A percentile compares a stretch with the other conserved stretches of the same genome.
Evolutionary conservation across 2,888 invertebrate genomes (phyloP).

Genomic region (Nemapogon koenigi): DNA sequence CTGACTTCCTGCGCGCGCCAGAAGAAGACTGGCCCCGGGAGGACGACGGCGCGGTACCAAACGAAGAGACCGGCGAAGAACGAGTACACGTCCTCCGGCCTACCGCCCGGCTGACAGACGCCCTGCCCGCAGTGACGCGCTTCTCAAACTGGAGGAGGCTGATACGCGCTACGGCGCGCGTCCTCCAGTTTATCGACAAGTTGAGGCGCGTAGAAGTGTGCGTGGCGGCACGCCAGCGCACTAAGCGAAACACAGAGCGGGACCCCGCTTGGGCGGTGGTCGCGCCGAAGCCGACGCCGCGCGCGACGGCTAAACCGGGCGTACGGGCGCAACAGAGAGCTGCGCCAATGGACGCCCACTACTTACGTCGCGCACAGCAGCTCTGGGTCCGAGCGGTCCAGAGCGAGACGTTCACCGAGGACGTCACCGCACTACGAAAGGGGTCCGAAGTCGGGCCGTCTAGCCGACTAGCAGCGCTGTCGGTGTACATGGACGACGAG

Average conservation of each 20-base stretch:
- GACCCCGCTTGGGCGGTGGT: not conserved
- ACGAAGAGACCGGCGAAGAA: no score
- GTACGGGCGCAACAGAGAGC: not conserved
- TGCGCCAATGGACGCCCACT: not conserved
- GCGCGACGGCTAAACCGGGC: not conserved
- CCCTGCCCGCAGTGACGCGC: not conserved
- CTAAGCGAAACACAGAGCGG: not conserved
- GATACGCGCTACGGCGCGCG: not conserved
- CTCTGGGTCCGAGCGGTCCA: not conserved
- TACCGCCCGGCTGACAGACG: no score
- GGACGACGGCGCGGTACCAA: no score
- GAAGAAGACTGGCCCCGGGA: constrained; percentile 3
- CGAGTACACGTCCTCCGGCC: no score
- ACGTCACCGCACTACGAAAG: not conserved
- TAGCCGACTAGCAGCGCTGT: constrained; percentile 1
- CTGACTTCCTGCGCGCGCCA: constrained; percentile 11
- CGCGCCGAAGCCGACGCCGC: not conserved
- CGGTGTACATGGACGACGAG: not conserved
- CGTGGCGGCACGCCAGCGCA: not conserved
- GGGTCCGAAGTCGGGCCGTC: not conserved
- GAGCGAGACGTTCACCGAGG: not conserved
- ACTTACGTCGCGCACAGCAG: not conserved
- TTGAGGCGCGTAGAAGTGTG: not conserved
- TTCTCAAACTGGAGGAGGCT: not conserved
- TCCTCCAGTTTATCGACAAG: not conserved